Evolutionary conservation across 2,888 invertebrate species (phyloP), one percentile per base, ranked within the genome.

Genomic region (Plagodis dolabraria): DNA sequence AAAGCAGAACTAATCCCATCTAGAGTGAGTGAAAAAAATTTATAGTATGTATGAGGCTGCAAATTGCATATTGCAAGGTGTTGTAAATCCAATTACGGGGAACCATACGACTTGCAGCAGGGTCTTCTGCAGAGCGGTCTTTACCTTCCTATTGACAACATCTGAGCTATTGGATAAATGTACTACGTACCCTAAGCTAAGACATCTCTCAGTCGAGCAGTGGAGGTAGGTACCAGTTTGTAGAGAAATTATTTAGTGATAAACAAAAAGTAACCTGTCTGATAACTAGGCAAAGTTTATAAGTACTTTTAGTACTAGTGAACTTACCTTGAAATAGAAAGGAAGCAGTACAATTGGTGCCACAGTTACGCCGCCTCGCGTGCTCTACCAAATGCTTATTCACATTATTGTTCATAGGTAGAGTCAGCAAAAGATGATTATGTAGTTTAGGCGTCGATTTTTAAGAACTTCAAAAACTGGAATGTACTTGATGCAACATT

Each of bases 321-420:
- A 22, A 22, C 4, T 22, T 22, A 60, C 63, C 66, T 65, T 65
- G 64, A 62, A 61, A 63, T 64, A 66, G 65, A 70, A 67, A 67
- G 66, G 62, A 62, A 60, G 65, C 56, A 59, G 54, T 66, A 65
- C 60, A 57, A 64, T 59, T 53, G 67, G 71, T 71, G 65, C 63
- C 70, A 70, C 71, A 70, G 69, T 74, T 76, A 77, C 77, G 79
- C 74, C 78, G 72, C 80, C 79, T 85, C 70, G 84, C 85, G 82
- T 85, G 83, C 77, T 77, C 74, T 75, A 80, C 77, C 77, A 72
- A 82, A 83, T 76, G 82, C 79, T 82, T 77, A 80, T 80, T 83
- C 80, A 77, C 77, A 68, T 78, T 79, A 78, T 80, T 80, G 85
- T 80, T 79, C 60, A 63, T 68, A 68, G 40, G 77, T 83, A 85